Evolutionary conservation across 2,113 vertebrate species (phyloP).

Genomic region (Festucalex cinctus): DNA sequence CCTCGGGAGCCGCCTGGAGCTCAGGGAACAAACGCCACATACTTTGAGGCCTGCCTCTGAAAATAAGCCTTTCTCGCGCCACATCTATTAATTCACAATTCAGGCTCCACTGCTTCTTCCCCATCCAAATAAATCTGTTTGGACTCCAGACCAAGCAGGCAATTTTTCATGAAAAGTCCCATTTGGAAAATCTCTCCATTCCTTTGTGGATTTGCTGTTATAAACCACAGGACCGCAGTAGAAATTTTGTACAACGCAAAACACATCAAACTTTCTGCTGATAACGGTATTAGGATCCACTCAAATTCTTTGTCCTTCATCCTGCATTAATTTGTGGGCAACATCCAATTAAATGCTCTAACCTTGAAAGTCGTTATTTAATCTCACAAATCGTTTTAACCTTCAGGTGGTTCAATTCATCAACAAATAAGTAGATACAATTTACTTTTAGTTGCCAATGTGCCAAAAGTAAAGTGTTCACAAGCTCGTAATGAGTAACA

Average conservation of each 20-base stretch:
- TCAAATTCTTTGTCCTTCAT: neutral
- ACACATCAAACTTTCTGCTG: constrained; percentile 13
- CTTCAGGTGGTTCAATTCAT: neutral
- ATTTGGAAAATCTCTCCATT: constrained; percentile 40
- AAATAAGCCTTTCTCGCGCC: constrained; percentile 55
- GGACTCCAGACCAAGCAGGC: constrained; percentile 47
- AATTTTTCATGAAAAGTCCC: constrained; percentile 57
- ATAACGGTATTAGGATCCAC: constrained; percentile 15
- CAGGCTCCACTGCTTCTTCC: constrained; percentile 64
- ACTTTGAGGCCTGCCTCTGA: constrained; percentile 53
- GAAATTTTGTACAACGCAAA: constrained; percentile 16
- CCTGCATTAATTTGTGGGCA: constrained; percentile 7
- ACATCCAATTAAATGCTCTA: constrained; percentile 2
- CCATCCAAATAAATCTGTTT: constrained; percentile 56
- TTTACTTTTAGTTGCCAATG: neutral
- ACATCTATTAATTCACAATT: constrained; percentile 56
- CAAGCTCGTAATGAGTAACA: neutral
- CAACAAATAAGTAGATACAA: neutral
- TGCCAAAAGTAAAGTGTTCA: neutral
- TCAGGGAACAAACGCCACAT: constrained; percentile 26
- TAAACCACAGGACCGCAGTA: constrained; percentile 19
- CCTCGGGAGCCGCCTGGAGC: constrained; percentile 47
- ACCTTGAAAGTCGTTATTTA: neutral
- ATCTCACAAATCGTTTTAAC: neutral
- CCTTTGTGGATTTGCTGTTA: constrained; percentile 19